Evolutionary conservation across 2,888 invertebrate genomes (phyloP).

Genomic region (Hartigia nigra): DNA sequence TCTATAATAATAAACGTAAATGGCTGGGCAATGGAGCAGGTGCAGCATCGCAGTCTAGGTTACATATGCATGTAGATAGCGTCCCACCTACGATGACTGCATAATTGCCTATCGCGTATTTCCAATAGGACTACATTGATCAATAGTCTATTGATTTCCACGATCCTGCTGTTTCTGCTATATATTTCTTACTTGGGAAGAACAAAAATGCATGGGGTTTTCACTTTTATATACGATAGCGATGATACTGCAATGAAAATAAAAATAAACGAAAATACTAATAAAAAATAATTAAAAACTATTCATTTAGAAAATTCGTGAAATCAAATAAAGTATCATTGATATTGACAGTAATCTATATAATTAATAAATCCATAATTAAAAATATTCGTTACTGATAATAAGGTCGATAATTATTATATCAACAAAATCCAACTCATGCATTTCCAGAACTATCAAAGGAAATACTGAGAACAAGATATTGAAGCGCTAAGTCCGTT

Average conservation of each 20-base stretch:
- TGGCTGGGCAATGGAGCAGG: conserved; percentile 1
- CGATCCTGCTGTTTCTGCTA: not conserved
- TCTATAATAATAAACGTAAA: conserved; percentile 8
- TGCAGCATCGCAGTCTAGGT: not conserved
- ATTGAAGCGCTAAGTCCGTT: not conserved
- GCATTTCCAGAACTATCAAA: not conserved
- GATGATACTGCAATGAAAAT: not conserved
- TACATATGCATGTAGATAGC: not conserved
- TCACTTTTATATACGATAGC: not conserved
- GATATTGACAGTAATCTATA: not conserved
- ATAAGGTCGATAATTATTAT: too few species aligned
- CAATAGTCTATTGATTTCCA: not conserved
- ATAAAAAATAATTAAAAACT: not conserved
- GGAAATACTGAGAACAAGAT: not conserved
- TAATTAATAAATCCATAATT: too few species aligned
- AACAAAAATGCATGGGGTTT: not conserved
- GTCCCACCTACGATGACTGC: not conserved
- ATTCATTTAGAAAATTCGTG: not conserved
- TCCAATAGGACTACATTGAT: not conserved
- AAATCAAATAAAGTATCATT: not conserved
- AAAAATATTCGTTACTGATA: too few species aligned
- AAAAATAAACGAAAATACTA: not conserved
- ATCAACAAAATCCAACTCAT: not conserved
- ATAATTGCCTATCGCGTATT: not conserved
- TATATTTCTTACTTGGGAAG: not conserved